These are phyloP conservation scores for Paradisaea rubra DNA, from an alignment of 2,113 vertebrate genomes.

Conservation along the genomic window DNA sequence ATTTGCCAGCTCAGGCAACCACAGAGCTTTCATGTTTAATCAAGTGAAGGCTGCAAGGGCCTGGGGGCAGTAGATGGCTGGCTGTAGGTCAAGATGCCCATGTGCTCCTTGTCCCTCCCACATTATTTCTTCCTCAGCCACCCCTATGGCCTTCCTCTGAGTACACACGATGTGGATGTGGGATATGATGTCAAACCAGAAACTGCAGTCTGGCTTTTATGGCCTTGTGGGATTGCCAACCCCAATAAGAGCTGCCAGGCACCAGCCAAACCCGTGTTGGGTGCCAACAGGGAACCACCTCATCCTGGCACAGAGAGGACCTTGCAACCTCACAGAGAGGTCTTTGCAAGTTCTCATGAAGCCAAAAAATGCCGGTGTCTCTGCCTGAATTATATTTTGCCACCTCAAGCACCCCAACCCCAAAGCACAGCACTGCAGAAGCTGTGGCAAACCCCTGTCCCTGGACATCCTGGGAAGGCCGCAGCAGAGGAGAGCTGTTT, in stretches of 20 bases:
- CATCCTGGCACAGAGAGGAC: background rate
- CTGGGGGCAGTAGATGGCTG: background rate
- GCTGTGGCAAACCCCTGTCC: background rate
- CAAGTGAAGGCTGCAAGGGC: background rate
- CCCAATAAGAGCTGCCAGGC: background rate
- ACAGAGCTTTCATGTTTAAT: background rate
- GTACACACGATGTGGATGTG: background rate
- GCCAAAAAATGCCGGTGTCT: background rate
- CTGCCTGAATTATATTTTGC: background rate
- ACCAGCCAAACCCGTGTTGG: accelerated
- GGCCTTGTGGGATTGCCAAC: background rate
- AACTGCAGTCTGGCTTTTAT: background rate
- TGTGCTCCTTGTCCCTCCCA: background rate
- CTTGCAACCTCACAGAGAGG: background rate
- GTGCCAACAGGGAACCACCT: background rate
- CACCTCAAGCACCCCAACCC: background rate
- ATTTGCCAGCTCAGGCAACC: background rate
- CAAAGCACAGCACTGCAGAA: background rate
- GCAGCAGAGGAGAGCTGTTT: background rate
- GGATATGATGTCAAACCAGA: background rate
- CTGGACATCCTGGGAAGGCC: background rate
- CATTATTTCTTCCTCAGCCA: background rate
- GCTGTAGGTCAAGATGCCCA: background rate
- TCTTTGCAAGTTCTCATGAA: background rate
- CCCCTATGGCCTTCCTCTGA: background rate